phyloP scores from a whole-genome alignment of 2,113 vertebrate genomes.

The Craseonycteris thonglongyai region DNA sequence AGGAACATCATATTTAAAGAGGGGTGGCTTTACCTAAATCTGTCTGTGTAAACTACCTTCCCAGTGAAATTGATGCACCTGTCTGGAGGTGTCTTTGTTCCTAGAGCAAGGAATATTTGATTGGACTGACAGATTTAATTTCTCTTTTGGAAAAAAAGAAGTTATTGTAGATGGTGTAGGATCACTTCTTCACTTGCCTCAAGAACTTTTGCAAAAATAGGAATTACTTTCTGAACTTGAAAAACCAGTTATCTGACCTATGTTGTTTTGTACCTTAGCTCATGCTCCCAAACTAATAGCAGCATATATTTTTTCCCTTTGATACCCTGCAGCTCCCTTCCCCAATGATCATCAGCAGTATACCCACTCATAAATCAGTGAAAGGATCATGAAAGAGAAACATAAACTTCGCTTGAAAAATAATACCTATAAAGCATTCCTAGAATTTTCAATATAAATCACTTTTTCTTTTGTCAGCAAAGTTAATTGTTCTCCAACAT shows the following conservation, averaged over 20 bases:
- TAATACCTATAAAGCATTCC: neutral
- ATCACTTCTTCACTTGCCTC: neutral
- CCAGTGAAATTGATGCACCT: neutral
- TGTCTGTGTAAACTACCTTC: neutral
- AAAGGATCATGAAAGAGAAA: neutral
- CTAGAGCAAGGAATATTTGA: neutral
- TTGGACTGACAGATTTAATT: neutral
- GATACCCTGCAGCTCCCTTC: neutral
- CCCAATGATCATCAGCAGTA: neutral
- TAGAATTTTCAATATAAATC: neutral
- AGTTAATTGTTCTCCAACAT: neutral
- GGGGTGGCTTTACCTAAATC: neutral
- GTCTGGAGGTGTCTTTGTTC: neutral
- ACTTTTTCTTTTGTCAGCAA: neutral
- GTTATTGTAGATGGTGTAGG: neutral
- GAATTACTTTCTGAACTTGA: neutral
- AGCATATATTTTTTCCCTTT: neutral
- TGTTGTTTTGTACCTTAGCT: neutral
- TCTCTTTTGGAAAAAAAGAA: neutral
- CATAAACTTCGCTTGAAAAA: slow-evolving; percentile 9
- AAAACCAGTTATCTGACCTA: neutral
- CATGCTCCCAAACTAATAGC: neutral
- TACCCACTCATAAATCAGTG: neutral
- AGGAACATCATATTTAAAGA: neutral
- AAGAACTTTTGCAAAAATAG: neutral